phyloP scores from a whole-genome alignment of 2,113 vertebrate genomes.

The Fregetta grallaria region DNA sequence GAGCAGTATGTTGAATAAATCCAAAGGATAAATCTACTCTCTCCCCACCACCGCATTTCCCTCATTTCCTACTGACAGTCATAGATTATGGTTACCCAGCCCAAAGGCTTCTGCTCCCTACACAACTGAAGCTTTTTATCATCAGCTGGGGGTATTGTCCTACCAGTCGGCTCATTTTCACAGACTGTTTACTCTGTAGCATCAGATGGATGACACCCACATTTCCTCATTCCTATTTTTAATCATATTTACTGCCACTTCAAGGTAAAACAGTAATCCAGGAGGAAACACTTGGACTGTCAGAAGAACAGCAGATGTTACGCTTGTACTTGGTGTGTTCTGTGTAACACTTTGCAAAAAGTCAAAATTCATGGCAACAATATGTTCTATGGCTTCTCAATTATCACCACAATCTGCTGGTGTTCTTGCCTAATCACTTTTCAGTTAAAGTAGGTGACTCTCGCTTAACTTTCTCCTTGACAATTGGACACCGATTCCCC shows the following conservation, averaged over 20 bases:
- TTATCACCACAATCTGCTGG: background rate
- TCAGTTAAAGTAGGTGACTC: background rate
- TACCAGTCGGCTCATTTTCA: background rate
- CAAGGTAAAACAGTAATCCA: slow-evolving; percentile 34
- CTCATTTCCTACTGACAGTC: background rate
- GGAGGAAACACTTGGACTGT: background rate
- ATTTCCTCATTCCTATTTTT: slow-evolving; percentile 31
- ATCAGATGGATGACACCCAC: slow-evolving; percentile 34
- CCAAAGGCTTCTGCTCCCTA: background rate
- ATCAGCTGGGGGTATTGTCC: background rate
- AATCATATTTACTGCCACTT: slow-evolving; percentile 25
- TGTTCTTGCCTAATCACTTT: background rate
- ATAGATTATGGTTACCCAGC: background rate
- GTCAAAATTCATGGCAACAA: background rate
- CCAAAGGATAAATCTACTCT: background rate
- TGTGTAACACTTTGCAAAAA: background rate
- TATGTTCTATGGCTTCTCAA: background rate
- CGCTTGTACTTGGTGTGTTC: background rate
- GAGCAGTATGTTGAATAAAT: background rate
- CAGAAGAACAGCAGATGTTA: background rate
- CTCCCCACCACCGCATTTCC: background rate
- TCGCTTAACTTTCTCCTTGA: background rate
- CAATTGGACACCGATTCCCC: background rate
- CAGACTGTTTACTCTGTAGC: slow-evolving; percentile 24
- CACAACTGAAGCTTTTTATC: background rate